Percentiles rank a stretch among this genome's conserved stretches.
These are phyloP conservation scores for Eumerus sabulonum DNA, from an alignment of 2,888 invertebrate species.

Conservation along the genomic window DNA sequence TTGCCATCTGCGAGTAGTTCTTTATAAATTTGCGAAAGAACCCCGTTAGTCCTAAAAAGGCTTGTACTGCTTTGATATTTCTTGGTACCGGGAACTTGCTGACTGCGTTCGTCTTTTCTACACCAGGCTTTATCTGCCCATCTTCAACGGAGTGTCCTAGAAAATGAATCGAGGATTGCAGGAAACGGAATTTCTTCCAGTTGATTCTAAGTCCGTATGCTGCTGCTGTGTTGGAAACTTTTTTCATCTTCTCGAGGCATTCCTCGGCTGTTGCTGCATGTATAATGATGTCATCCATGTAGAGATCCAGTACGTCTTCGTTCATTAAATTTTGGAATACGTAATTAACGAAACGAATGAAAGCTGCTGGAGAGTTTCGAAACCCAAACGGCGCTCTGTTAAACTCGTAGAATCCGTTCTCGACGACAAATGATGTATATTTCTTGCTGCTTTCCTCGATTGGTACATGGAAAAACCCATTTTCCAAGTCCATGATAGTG, in stretches of 20 bases:
- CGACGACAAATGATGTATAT: constrained; percentile 22
- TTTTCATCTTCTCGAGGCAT: constrained; percentile 6
- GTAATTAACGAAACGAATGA: constrained; percentile 70
- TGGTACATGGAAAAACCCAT: constrained; percentile 48
- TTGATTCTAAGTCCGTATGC: constrained; percentile 22
- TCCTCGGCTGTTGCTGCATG: constrained; percentile 9
- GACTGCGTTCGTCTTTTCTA: constrained; percentile 48
- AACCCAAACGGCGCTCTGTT: constrained; percentile 76
- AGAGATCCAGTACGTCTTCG: constrained; percentile 42
- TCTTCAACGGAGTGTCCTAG: constrained; percentile 38
- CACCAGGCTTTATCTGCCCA: constrained; percentile 38
- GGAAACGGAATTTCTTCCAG: constrained; percentile 47
- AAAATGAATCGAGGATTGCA: constrained; percentile 23
- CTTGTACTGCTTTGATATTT: constrained; percentile 41
- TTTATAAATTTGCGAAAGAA: constrained; percentile 42
- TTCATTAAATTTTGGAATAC: constrained; percentile 47
- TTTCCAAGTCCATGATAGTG: constrained; percentile 9
- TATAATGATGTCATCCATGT: constrained; percentile 53
- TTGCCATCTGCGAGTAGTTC: constrained; percentile 3
- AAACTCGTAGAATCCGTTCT: constrained; percentile 71
- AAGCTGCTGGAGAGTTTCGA: constrained; percentile 74
- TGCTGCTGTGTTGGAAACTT: constrained; percentile 11
- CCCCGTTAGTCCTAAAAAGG: constrained; percentile 41
- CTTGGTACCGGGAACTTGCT: constrained; percentile 22
- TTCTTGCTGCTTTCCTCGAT: constrained; percentile 21